A percentile compares a stretch with the other conserved stretches of the same genome.
These are phyloP conservation scores for Gallirallus australis DNA, from an alignment of 2,797 vertebrate species.

Conservation along the genomic window DNA sequence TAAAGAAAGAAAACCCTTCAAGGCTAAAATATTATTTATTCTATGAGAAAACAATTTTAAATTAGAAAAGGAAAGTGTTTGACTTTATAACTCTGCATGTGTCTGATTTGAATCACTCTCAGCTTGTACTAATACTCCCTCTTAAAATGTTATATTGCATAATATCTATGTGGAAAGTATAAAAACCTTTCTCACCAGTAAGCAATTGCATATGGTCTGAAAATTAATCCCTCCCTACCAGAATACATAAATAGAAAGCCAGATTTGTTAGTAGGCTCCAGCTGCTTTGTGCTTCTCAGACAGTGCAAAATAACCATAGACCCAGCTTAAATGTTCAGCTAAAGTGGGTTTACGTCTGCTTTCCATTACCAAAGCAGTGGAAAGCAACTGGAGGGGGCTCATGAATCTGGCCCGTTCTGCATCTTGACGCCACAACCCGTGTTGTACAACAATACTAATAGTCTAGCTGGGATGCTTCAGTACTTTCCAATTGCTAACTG, in stretches of 20 bases:
- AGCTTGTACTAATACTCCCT: slow-evolving; percentile 57
- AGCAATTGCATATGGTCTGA: slow-evolving; percentile 58
- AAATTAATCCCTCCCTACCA: slow-evolving; percentile 60
- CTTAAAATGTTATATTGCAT: slow-evolving; percentile 71
- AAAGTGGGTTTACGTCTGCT: slow-evolving; percentile 3
- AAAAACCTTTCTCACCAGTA: slow-evolving; percentile 71
- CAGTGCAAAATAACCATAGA: background rate
- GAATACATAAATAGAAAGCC: slow-evolving; percentile 60
- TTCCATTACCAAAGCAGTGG: slow-evolving; percentile 23
- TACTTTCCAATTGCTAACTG: background rate
- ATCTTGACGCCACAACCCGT: background rate
- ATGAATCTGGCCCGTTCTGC: background rate
- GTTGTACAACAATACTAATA: background rate
- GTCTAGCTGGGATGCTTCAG: background rate
- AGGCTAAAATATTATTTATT: slow-evolving; percentile 75
- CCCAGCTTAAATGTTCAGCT: slow-evolving; percentile 29
- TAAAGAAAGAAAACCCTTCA: slow-evolving; percentile 70
- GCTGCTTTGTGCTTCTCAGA: slow-evolving; percentile 53
- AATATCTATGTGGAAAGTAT: slow-evolving; percentile 53
- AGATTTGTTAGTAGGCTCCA: slow-evolving; percentile 54
- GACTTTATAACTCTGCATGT: slow-evolving; percentile 53
- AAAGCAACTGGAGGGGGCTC: slow-evolving; percentile 16
- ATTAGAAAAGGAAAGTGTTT: slow-evolving; percentile 69
- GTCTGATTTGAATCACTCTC: slow-evolving; percentile 67
- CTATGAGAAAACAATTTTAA: slow-evolving; percentile 73